Conservation (phyloP, 2,888 invertebrate species). For the Acleris laterana region DNA sequence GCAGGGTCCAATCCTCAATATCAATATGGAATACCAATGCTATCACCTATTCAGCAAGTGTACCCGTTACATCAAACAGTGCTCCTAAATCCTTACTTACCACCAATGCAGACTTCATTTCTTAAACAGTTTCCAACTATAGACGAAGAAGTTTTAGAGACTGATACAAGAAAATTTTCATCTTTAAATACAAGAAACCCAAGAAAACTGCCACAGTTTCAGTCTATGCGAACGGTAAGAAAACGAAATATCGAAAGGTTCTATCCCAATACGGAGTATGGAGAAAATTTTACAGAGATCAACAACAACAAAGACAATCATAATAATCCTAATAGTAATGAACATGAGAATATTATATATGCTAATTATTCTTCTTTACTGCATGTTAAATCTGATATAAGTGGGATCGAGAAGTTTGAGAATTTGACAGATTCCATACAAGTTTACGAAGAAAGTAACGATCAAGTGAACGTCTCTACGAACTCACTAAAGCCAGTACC, state of each 20-base stretch:
- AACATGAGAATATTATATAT: constrained; percentile 63
- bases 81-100: constrained; percentile 71
- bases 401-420: constrained; percentile 82
- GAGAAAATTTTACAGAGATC: constrained; percentile 77
- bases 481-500: constrained; percentile 84
- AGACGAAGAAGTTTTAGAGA: constrained; percentile 65
- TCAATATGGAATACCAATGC: constrained; percentile 67
- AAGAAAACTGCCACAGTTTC: constrained; percentile 68
- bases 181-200: constrained; percentile 73
- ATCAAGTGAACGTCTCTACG: constrained; percentile 62
- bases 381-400: constrained; percentile 66
- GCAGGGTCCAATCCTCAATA: constrained; percentile 58
- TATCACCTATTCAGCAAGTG: constrained; percentile 77
- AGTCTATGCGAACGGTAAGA: constrained; percentile 76
- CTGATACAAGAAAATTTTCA: constrained; percentile 70
- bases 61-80: constrained; percentile 77
- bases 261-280: constrained; percentile 79
- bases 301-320: constrained; percentile 69
- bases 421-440: constrained; percentile 88
- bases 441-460: constrained; percentile 82
- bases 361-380: constrained; percentile 74
- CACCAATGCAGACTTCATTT: constrained; percentile 72
- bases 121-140: constrained; percentile 75
- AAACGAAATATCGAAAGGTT: constrained; percentile 79
- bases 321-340: constrained; percentile 53